Conservation (phyloP, 1,140 invertebrate species). For the Heliconius nattereri region DNA sequence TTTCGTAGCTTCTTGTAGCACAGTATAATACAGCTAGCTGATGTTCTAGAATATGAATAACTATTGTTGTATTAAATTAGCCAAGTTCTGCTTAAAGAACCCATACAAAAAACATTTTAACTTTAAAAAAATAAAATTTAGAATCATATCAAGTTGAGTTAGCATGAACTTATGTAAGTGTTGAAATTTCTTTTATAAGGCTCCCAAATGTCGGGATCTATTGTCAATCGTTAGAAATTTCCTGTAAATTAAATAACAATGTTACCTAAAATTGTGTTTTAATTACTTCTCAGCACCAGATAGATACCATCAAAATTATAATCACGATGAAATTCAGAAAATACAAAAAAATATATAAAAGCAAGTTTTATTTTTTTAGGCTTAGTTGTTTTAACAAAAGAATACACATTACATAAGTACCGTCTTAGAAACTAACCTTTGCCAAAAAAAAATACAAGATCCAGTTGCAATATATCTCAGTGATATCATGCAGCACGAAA, state of each 20-base stretch:
- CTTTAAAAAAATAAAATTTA: conserved; percentile 49
- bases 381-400: no score
- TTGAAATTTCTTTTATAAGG: conserved; percentile 77
- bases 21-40: conserved; percentile 4
- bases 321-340: no score
- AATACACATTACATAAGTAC: no score
- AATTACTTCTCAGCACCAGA: background rate
- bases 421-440: no score
- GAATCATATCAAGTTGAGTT: conserved; percentile 72
- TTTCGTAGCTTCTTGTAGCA: conserved; percentile 29
- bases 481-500: no score
- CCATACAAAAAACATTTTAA: conserved; percentile 31
- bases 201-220: conserved; percentile 70
- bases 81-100: conserved; percentile 18
- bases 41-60: conserved; percentile 17
- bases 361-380: no score
- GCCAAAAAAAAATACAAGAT: no score
- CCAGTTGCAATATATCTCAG: no score
- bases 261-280: conserved; percentile 60
- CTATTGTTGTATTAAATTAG: conserved; percentile 18
- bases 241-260: conserved; percentile 79
- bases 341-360: no score
- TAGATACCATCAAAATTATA: background rate
- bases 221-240: conserved; percentile 79
- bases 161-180: conserved; percentile 70